Evolutionary conservation across 2,888 invertebrate genomes (phyloP).

Genomic region (Xestia c-nigrum): DNA sequence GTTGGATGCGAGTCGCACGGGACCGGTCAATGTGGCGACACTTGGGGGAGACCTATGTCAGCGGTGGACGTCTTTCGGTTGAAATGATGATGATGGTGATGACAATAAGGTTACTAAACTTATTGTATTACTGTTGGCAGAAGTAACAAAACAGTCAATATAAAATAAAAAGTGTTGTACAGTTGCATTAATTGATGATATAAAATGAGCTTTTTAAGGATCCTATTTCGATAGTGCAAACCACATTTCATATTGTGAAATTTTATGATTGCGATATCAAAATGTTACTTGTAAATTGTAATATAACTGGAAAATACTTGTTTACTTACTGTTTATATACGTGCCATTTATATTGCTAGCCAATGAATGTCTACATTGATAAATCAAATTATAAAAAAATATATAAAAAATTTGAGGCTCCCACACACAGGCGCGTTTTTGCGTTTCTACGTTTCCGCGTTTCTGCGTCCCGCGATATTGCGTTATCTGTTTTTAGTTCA

Average conservation of each 20-base stretch:
- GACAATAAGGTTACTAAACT: no score
- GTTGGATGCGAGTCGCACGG: no score
- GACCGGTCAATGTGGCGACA: no score
- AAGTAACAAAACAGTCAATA: background rate
- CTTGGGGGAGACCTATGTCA: no score
- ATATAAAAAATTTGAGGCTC: no score
- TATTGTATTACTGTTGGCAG: background rate
- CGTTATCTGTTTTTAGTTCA: no score
- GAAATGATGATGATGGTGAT: no score
- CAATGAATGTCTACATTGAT: slow-evolving; percentile 32
- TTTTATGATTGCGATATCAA: slow-evolving; percentile 8
- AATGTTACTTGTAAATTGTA: slow-evolving; percentile 12
- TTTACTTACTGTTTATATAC: slow-evolving; percentile 16
- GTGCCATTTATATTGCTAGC: slow-evolving; percentile 49
- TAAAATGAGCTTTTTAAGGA: slow-evolving; percentile 28
- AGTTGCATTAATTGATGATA: slow-evolving; percentile 23
- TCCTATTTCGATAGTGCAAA: slow-evolving; percentile 24
- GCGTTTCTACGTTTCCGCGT: no score
- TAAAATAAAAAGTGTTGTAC: background rate
- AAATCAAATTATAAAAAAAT: background rate
- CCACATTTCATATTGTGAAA: background rate
- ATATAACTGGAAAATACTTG: slow-evolving; percentile 6
- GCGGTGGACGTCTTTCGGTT: no score
- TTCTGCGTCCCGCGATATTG: no score
- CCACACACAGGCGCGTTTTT: no score